phyloP scores from a whole-genome alignment of 2,113 vertebrate species.

The Vimba vimba region DNA sequence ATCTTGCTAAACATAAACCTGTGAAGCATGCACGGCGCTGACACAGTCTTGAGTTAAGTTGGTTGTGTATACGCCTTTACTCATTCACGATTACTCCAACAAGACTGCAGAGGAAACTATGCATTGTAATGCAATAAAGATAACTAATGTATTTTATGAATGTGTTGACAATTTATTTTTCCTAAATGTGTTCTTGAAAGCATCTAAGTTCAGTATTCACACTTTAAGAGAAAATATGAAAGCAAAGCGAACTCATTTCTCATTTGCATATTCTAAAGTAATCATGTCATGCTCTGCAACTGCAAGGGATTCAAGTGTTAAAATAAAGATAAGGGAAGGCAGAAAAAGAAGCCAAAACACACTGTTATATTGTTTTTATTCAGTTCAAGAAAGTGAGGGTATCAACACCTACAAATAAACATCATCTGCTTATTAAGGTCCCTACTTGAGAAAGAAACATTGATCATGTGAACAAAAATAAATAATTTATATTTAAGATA shows the following conservation, averaged over 20 bases:
- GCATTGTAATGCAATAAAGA: conserved; percentile 47
- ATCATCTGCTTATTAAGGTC: conserved; percentile 57
- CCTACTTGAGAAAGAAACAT: conserved; percentile 60
- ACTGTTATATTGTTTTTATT: conserved; percentile 60
- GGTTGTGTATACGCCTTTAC: conserved; percentile 8
- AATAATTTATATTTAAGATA: conserved; percentile 64
- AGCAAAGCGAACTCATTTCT: background rate
- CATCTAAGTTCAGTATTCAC: background rate
- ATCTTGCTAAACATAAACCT: conserved; percentile 11
- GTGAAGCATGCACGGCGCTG: conserved; percentile 13
- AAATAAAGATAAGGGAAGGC: background rate
- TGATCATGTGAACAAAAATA: conserved; percentile 62
- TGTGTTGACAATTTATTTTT: conserved; percentile 3
- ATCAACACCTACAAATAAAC: conserved; percentile 63
- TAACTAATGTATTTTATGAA: conserved; percentile 30
- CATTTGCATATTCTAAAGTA: conserved; percentile 2
- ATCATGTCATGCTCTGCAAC: background rate
- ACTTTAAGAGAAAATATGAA: background rate
- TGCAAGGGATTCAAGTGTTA: background rate
- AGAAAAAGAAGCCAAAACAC: background rate
- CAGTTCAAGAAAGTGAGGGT: conserved; percentile 58
- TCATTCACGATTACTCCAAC: conserved; percentile 15
- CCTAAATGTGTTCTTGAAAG: conserved; percentile 1
- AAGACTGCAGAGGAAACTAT: conserved; percentile 24
- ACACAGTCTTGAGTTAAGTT: conserved; percentile 6